phyloP scores from a whole-genome alignment of 2,113 vertebrate species.

The Salvelinus namaycush region DNA sequence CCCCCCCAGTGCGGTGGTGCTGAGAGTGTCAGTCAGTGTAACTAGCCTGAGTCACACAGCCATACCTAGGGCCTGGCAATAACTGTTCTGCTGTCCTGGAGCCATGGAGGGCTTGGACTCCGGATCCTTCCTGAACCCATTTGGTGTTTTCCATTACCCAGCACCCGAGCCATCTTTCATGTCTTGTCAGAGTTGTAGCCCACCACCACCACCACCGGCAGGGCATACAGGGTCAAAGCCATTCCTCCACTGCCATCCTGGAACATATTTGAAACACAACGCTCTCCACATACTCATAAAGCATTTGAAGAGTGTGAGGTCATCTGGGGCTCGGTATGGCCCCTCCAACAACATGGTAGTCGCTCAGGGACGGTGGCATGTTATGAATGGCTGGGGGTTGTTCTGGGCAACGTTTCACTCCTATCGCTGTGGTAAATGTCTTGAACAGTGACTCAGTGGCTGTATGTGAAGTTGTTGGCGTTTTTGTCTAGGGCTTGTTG shows the following conservation, averaged over 20 bases:
- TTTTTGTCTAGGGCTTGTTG: too few relatives aligned
- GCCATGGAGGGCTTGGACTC: conserved; percentile 23
- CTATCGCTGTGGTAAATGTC: too few relatives aligned
- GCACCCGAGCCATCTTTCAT: not conserved
- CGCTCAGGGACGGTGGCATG: conserved; percentile 30
- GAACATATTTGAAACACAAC: not conserved
- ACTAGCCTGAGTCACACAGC: too few relatives aligned
- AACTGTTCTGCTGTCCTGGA: not conserved
- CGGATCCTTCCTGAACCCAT: conserved; percentile 10
- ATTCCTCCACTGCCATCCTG: conserved; percentile 15
- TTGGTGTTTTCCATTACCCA: conserved; percentile 11
- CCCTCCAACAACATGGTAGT: conserved; percentile 30
- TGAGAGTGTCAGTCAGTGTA: too few relatives aligned
- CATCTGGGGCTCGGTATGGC: conserved; percentile 12
- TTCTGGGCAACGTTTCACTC: too few relatives aligned
- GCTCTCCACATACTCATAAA: conserved; percentile 32
- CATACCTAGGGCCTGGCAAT: too few relatives aligned
- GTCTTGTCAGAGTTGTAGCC: not conserved
- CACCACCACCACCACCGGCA: not conserved
- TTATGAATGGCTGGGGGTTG: conserved; percentile 31
- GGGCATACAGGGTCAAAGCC: conserved; percentile 40
- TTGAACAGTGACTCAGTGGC: too few relatives aligned
- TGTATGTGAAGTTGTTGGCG: too few relatives aligned
- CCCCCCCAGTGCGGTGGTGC: too few relatives aligned
- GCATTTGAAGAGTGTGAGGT: conserved; percentile 18